Conservation (phyloP, 2,888 invertebrate genomes). For the Andrena bucephala region DNA sequence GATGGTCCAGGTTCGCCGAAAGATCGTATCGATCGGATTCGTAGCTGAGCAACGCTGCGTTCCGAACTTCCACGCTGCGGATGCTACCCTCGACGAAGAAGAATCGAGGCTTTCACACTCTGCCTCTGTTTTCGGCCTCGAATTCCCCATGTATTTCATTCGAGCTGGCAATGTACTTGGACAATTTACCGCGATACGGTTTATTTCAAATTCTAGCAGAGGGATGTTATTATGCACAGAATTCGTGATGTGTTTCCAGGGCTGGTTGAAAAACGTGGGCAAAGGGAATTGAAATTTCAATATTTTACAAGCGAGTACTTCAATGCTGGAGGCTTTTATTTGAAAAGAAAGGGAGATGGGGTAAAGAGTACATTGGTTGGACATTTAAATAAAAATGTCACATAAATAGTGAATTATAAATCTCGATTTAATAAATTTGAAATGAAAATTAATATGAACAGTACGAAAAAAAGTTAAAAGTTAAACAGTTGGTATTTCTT, state of each 20-base stretch:
- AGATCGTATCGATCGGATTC: slow-evolving; percentile 71
- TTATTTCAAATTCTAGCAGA: slow-evolving; percentile 41
- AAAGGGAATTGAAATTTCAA: not conserved
- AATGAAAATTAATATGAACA: no score
- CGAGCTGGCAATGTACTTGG: slow-evolving; percentile 38
- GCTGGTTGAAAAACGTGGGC: not conserved
- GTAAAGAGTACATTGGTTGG: no score
- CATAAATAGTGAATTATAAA: no score
- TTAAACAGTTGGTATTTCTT: no score
- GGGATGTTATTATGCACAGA: slow-evolving; percentile 39
- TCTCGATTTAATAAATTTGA: no score
- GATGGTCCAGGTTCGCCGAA: slow-evolving; percentile 50
- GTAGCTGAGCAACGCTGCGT: slow-evolving; percentile 50
- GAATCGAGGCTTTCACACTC: slow-evolving; percentile 17
- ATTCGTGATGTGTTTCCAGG: slow-evolving; percentile 29
- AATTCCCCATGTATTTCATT: slow-evolving; percentile 38
- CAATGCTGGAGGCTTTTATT: not conserved
- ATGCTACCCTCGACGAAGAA: slow-evolving; percentile 1
- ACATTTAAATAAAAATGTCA: no score
- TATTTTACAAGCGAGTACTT: not conserved
- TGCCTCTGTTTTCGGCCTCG: not conserved
- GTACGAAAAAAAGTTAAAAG: no score
- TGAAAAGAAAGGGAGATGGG: not conserved
- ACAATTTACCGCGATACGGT: slow-evolving; percentile 23
- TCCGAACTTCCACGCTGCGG: slow-evolving; percentile 47